A percentile compares a stretch with the other conserved stretches of the same genome.
These are phyloP conservation scores for Lepus europaeus DNA, from an alignment of 2,113 vertebrate species.

Conservation along the genomic window DNA sequence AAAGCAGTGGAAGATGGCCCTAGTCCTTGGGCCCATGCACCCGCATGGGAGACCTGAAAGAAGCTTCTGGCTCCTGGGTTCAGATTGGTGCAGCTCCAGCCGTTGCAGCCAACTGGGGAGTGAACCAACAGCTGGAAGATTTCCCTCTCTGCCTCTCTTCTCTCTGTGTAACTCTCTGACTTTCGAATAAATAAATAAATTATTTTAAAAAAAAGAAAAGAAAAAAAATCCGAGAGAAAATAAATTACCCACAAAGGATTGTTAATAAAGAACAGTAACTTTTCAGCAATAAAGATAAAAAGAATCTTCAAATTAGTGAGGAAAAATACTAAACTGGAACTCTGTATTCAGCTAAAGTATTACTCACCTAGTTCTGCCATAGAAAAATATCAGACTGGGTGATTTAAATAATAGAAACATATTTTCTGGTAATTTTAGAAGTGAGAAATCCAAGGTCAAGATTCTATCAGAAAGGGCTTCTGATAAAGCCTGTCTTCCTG, in stretches of 20 bases:
- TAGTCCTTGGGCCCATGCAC: no score
- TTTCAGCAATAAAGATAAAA: background rate
- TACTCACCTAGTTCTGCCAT: background rate
- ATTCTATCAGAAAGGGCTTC: background rate
- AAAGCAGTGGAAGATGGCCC: no score
- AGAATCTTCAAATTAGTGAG: background rate
- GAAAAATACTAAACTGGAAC: background rate
- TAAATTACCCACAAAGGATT: background rate
- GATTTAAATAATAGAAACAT: background rate
- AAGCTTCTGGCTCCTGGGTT: no score
- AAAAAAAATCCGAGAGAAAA: background rate
- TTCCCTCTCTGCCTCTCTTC: no score
- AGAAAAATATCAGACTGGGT: background rate
- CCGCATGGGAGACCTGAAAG: no score
- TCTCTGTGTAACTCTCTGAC: no score
- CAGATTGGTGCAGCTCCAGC: no score
- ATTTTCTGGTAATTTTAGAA: background rate
- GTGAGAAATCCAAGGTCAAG: background rate
- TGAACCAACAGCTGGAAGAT: no score
- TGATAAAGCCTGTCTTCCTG: background rate
- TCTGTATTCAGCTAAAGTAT: background rate
- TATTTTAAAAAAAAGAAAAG: no score
- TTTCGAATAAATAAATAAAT: no score
- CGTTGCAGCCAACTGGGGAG: no score
- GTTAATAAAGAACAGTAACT: background rate